Evolutionary conservation across 2,113 vertebrate genomes (phyloP), one percentile per base, ranked within the genome.

Genomic region (Hemicordylus capensis): DNA sequence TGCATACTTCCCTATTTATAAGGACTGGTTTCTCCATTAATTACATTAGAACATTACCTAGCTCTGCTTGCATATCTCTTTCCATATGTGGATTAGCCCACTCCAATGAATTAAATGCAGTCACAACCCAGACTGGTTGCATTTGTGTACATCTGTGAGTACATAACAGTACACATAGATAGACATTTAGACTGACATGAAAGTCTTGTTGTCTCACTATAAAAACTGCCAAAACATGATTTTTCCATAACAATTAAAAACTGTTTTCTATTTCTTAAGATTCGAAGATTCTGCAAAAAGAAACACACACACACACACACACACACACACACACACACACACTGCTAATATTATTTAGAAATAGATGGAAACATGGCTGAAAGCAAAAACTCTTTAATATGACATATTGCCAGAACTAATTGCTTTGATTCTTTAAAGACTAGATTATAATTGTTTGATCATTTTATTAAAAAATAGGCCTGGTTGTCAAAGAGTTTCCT

Each of bases 401-500:
- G 96, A 93, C 91, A 90, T 83, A 92, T 91, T 93, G 94, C 96
- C 95, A 92, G 95, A 96, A 96, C 94, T 93, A 93, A 94, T 91
- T 85, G 92, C 95, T 97, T 97, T 97, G 96, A 96, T 96, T 96
- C 39, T 94, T 90, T 95, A 86, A 94, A 92, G 93, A 95, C 94
- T 96, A 95, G 94, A 95, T 95, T 96, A 97, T 96, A 96, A 95
- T 91, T 93, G 93, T 97, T 97, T 96, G 97, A 97, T 97, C 94
- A 92, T 97, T 97, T 97, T 96, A 95, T 97, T 97, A 94, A 94
- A 95, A 95, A 94, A 95, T 93, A 94, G 87, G 73, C 93, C 90
- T 94, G 95, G 96, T 96, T 97, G 96, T 98, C 97, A 97, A 97
- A 97, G 96, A 97, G 94, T 97, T 97, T 97, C 96, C 95, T 96